Evolutionary conservation across 1,140 invertebrate genomes (phyloP).

Genomic region (Trypoxylus dichotomus): DNA sequence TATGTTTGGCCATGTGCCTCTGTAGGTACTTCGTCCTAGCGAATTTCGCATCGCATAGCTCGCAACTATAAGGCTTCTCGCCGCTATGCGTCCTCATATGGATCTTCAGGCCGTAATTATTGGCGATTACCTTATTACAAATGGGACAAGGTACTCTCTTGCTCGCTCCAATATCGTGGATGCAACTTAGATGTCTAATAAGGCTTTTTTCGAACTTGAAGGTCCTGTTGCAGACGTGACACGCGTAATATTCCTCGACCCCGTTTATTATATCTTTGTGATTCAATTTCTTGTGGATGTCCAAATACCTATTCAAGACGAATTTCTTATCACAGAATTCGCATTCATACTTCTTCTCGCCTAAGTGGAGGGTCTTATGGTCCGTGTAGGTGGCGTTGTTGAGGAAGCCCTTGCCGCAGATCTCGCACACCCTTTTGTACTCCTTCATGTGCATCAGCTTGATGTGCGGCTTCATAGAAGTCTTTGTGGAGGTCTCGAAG

Average conservation of each 20-base stretch:
- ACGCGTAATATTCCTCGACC: conserved; percentile 36
- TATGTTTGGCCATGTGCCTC: conserved; percentile 19
- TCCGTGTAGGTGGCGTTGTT: conserved; percentile 52
- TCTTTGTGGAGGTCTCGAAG: conserved; percentile 26
- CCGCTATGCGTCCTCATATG: conserved; percentile 16
- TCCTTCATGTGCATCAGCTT: conserved; percentile 55
- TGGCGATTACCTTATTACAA: conserved; percentile 39
- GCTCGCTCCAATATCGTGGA: conserved; percentile 7
- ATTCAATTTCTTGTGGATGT: conserved; percentile 48
- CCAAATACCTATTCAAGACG: conserved; percentile 50
- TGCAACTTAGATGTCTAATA: conserved; percentile 14
- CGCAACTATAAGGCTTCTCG: conserved; percentile 34
- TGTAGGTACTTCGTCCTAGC: conserved; percentile 10
- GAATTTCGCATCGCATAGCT: conserved; percentile 44
- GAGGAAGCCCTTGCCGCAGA: conserved; percentile 56
- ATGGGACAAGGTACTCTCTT: conserved; percentile 34
- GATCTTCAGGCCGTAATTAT: conserved; percentile 37
- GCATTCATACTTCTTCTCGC: conserved; percentile 50
- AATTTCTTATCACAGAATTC: conserved; percentile 55
- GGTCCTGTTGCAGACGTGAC: conserved; percentile 24
- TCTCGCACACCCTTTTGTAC: conserved; percentile 56
- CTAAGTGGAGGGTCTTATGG: conserved; percentile 50
- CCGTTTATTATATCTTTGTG: conserved; percentile 42
- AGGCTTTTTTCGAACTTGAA: conserved; percentile 32
- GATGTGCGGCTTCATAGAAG: conserved; percentile 49